A percentile compares a stretch with the other conserved stretches of the same genome.
Conservation (phyloP, 2,113 vertebrate species). For the Onychostoma macrolepis region DNA sequence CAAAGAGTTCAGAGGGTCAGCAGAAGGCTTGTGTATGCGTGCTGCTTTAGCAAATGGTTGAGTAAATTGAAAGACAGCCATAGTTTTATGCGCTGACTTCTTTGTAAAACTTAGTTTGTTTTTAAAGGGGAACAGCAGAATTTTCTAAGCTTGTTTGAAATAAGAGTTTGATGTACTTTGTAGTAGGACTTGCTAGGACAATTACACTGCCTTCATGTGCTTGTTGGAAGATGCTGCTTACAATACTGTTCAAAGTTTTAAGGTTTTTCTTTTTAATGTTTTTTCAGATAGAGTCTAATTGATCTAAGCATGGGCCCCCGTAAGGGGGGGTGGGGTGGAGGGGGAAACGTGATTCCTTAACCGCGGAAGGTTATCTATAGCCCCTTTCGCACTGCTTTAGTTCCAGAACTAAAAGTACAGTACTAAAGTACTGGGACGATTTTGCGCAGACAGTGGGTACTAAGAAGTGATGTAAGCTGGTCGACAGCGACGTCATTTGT, state of each 20-base stretch:
- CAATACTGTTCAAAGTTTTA: background rate
- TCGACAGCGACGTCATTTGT: no score
- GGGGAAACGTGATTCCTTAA: no score
- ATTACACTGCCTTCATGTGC: background rate
- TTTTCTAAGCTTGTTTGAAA: background rate
- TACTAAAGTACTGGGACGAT: no score
- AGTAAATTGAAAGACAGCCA: conserved; percentile 3
- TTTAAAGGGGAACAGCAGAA: background rate
- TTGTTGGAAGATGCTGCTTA: background rate
- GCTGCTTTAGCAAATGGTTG: conserved; percentile 13
- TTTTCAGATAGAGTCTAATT: background rate
- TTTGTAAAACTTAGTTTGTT: background rate
- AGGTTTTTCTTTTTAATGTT: background rate
- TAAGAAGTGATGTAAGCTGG: no score
- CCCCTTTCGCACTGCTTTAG: no score
- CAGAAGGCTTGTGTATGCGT: conserved; percentile 12
- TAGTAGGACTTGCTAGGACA: background rate
- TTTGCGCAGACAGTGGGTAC: no score
- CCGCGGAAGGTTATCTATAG: no score
- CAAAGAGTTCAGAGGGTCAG: conserved; percentile 21
- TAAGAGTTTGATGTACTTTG: background rate
- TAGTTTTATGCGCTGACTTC: background rate
- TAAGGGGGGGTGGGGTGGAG: no score
- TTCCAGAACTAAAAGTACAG: no score
- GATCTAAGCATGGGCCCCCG: no score